Conservation (phyloP, 2,888 invertebrate genomes). For the Bombyx huttoni region DNA sequence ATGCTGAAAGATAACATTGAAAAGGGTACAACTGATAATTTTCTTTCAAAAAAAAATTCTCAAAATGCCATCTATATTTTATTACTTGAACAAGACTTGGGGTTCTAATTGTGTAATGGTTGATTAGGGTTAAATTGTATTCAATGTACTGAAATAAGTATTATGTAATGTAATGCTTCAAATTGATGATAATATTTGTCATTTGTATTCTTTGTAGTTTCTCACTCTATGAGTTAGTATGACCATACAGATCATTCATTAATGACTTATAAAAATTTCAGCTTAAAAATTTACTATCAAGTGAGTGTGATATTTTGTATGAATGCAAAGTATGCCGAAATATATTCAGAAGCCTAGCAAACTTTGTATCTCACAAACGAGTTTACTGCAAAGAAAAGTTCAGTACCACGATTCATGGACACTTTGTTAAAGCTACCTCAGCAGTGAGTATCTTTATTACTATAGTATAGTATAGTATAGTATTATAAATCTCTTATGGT, state of each 20-base stretch:
- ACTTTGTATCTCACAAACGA: constrained; percentile 91
- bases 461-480: too few species aligned
- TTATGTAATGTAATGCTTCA: neutral
- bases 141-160: too few species aligned
- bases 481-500: neutral
- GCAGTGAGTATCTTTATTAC: constrained; percentile 39
- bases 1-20: too few species aligned
- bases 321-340: constrained; percentile 91
- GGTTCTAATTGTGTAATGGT: too few species aligned
- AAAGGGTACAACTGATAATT: too few species aligned
- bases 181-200: neutral
- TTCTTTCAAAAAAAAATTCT: too few species aligned
- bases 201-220: neutral
- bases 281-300: constrained; percentile 80
- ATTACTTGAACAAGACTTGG: too few species aligned
- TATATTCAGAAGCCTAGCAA: constrained; percentile 88
- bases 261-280: constrained; percentile 35
- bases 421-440: constrained; percentile 52
- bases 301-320: constrained; percentile 90
- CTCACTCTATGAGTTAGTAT: too few species aligned
- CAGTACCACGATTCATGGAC: constrained; percentile 50
- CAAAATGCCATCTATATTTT: too few species aligned
- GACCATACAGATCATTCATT: too few species aligned
- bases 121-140: too few species aligned
- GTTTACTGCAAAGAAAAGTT: constrained; percentile 80